Conservation (phyloP, 2,113 vertebrate species). For the Tylochromis polylepis region DNA sequence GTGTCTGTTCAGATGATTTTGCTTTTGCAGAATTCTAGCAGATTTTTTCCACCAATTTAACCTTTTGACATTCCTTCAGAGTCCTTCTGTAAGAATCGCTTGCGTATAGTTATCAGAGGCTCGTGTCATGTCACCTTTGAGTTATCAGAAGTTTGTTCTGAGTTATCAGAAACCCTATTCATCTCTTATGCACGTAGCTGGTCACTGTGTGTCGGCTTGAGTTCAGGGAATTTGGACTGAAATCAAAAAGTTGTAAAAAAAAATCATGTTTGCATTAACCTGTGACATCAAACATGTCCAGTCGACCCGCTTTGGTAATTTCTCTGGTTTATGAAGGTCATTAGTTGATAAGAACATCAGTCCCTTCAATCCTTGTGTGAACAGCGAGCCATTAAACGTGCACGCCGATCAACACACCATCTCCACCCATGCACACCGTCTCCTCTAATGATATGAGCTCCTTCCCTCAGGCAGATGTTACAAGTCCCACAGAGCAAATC, state of each 20-base stretch:
- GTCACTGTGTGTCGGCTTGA: rapidly evolving
- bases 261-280: neutral
- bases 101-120: neutral
- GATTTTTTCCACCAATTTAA: neutral
- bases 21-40: neutral
- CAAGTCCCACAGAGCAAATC: neutral
- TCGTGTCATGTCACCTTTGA: neutral
- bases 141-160: neutral
- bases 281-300: neutral
- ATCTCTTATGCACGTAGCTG: neutral
- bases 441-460: neutral
- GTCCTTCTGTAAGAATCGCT: rapidly evolving
- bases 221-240: neutral
- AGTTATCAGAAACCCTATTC: neutral
- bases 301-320: neutral
- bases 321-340: neutral
- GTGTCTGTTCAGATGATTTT: rapidly evolving
- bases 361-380: neutral
- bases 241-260: neutral
- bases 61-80: neutral
- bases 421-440: neutral
- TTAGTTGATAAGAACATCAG: neutral
- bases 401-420: neutral
- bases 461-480: neutral
- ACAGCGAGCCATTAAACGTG: neutral